These are phyloP conservation scores for Neostethus bicornis DNA, from an alignment of 2,797 vertebrate species.

Conservation along the genomic window DNA sequence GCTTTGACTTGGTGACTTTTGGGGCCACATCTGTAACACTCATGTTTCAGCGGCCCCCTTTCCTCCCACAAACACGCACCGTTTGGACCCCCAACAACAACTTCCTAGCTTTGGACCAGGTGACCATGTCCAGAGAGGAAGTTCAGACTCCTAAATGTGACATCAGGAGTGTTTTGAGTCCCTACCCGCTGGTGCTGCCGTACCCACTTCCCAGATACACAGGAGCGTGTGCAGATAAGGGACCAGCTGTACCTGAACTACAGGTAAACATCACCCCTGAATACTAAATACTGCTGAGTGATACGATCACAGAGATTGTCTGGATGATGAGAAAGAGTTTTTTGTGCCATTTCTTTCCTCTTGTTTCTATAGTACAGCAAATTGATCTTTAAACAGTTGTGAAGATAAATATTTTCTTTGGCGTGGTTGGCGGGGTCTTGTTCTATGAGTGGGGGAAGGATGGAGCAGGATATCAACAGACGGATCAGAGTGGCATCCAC, in stretches of 20 bases:
- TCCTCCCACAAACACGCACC: conserved; percentile 88
- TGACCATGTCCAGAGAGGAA: conserved; percentile 89
- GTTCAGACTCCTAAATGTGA: conserved; percentile 82
- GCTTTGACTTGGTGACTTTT: conserved; percentile 93
- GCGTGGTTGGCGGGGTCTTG: too few relatives aligned
- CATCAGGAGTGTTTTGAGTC: conserved; percentile 86
- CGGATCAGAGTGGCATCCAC: too few relatives aligned
- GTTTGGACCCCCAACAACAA: conserved; percentile 95
- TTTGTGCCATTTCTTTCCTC: too few relatives aligned
- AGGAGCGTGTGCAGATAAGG: conserved; percentile 88
- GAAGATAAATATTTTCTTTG: too few relatives aligned
- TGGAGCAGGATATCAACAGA: too few relatives aligned
- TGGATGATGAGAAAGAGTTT: too few relatives aligned
- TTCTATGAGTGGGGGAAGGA: too few relatives aligned
- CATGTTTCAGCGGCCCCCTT: conserved; percentile 94
- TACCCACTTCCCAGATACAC: conserved; percentile 92
- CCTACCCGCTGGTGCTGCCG: conserved; percentile 91
- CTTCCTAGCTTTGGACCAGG: conserved; percentile 92
- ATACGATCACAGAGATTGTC: not conserved
- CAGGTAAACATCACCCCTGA: conserved; percentile 83
- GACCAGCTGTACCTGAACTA: conserved; percentile 90
- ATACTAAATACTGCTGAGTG: not conserved
- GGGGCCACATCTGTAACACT: conserved; percentile 91
- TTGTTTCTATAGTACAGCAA: too few relatives aligned
- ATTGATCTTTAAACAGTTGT: too few relatives aligned